Percentiles rank a stretch among this genome's conserved stretches.
These are phyloP conservation scores for Riptortus pedestris DNA, from an alignment of 1,140 invertebrate genomes.

Conservation along the genomic window DNA sequence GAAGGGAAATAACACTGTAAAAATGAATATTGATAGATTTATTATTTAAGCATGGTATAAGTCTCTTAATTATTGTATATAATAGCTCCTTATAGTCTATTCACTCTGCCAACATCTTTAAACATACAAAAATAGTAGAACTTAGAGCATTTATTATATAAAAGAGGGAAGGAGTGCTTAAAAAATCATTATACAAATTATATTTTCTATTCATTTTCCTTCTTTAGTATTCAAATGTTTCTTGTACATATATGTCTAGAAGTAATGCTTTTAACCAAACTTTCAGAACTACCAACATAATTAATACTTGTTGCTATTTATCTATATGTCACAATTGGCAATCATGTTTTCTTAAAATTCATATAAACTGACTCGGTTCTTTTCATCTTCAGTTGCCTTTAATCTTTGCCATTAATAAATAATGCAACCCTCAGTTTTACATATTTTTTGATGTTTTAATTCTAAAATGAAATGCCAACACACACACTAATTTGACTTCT, in stretches of 20 bases:
- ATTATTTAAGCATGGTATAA: neutral
- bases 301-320: too few species aligned
- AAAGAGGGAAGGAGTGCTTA: conserved; percentile 11
- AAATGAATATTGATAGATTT: neutral
- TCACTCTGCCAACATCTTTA: neutral
- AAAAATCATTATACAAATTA: neutral
- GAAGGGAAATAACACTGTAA: neutral
- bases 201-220: neutral
- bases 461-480: conserved; percentile 6
- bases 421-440: too few species aligned
- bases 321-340: too few species aligned
- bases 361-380: too few species aligned
- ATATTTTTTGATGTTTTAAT: neutral
- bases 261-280: too few species aligned
- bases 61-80: neutral
- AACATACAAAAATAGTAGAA: too few species aligned
- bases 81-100: neutral
- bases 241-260: too few species aligned
- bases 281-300: too few species aligned
- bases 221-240: too few species aligned
- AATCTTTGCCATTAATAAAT: too few species aligned
- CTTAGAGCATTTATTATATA: neutral
- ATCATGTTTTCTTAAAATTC: too few species aligned
- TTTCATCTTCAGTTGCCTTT: too few species aligned
- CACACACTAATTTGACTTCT: neutral